Evolutionary conservation across 2,113 vertebrate genomes (phyloP).

Genomic region (Stictonetta naevosa): DNA sequence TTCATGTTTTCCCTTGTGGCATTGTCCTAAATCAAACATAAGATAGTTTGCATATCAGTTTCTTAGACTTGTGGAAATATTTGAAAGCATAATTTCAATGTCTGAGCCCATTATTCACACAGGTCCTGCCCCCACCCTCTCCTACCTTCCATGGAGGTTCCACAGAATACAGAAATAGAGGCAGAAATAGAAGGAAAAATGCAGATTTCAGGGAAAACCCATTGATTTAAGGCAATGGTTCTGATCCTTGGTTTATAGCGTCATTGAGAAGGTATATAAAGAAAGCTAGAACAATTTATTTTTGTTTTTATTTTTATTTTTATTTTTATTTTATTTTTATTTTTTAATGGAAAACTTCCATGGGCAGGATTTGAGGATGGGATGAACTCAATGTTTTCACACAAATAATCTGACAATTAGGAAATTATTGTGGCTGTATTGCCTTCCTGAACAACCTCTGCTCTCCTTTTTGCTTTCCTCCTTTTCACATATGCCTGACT

Average conservation of each 20-base stretch:
- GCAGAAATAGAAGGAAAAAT: neutral
- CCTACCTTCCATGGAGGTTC: neutral
- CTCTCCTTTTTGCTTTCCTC: neutral
- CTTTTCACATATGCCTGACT: neutral
- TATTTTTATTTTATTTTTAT: too few species aligned
- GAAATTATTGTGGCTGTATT: neutral
- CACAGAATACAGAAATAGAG: neutral
- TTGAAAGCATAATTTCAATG: neutral
- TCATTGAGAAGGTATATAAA: neutral
- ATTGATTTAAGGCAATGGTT: neutral
- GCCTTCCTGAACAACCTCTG: neutral
- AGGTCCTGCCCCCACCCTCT: neutral
- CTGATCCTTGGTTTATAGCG: neutral
- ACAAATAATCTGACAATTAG: neutral
- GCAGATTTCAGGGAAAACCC: neutral
- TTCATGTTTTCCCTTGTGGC: neutral
- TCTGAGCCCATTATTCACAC: neutral
- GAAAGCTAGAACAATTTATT: accelerated
- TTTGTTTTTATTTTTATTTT: neutral
- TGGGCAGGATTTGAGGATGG: neutral
- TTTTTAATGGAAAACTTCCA: neutral
- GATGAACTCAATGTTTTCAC: neutral
- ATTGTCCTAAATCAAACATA: neutral
- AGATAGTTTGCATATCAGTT: neutral
- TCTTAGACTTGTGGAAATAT: neutral